A percentile compares a stretch with the other conserved stretches of the same genome.
These are phyloP conservation scores for Biston betularia DNA, from an alignment of 2,888 invertebrate species.

Conservation along the genomic window DNA sequence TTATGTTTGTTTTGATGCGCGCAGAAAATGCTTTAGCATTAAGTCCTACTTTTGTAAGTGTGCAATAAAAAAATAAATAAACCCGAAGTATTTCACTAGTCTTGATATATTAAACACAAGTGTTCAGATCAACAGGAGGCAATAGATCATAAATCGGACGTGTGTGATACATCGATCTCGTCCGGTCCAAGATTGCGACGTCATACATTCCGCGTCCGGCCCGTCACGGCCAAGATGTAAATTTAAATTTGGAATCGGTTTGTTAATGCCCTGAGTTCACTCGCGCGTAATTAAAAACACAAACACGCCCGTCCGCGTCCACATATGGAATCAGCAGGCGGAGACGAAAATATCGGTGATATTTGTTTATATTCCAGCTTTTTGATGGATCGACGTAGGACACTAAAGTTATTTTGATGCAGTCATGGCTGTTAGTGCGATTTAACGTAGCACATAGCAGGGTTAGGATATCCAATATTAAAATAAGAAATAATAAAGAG, in stretches of 20 bases:
- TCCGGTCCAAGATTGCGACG: conserved; percentile 57
- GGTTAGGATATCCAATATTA: too few species aligned
- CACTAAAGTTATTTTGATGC: conserved; percentile 11
- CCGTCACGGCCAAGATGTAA: conserved; percentile 75
- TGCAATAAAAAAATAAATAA: too few species aligned
- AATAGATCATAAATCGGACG: conserved; percentile 55
- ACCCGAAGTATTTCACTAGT: background rate
- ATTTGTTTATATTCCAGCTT: conserved; percentile 34
- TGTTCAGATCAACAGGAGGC: conserved; percentile 54
- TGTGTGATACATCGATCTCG: conserved; percentile 46
- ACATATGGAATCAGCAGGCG: conserved; percentile 65
- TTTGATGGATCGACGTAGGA: conserved; percentile 35
- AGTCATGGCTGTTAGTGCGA: background rate
- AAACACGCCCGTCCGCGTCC: conserved; percentile 59
- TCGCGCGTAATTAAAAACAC: conserved; percentile 67
- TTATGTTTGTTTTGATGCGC: too few species aligned
- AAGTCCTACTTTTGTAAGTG: too few species aligned
- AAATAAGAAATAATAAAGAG: too few species aligned
- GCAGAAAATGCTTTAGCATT: too few species aligned
- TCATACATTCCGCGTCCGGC: conserved; percentile 72
- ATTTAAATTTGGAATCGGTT: conserved; percentile 78
- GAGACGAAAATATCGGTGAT: conserved; percentile 55
- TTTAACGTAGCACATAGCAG: background rate
- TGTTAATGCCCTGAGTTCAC: conserved; percentile 56
- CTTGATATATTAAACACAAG: conserved; percentile 30